Percentiles rank a stretch among this genome's conserved stretches.
These are phyloP conservation scores for Esox niger DNA, from an alignment of 2,113 vertebrate genomes.

Conservation along the genomic window DNA sequence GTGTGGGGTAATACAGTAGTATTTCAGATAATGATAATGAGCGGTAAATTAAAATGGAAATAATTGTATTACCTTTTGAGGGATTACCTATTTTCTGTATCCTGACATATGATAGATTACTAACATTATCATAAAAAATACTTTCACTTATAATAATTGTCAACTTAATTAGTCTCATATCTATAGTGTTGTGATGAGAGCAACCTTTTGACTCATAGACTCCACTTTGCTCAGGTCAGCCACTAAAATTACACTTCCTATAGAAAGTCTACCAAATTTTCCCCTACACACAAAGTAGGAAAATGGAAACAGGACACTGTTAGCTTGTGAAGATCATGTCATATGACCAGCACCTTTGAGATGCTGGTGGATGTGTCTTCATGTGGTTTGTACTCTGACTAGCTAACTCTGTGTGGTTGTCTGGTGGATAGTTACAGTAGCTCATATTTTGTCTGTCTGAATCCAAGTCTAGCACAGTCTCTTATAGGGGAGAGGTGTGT, in stretches of 20 bases:
- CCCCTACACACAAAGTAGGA: neutral
- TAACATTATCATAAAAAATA: too few species aligned
- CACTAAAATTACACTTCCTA: too few species aligned
- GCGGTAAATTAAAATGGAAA: too few species aligned
- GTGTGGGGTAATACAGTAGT: neutral
- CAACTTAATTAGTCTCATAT: too few species aligned
- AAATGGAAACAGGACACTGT: neutral
- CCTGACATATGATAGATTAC: too few species aligned
- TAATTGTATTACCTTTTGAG: too few species aligned
- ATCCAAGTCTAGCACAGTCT: neutral
- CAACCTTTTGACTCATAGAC: neutral
- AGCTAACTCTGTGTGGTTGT: neutral
- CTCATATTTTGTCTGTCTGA: neutral
- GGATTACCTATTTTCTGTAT: too few species aligned
- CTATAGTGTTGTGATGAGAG: neutral
- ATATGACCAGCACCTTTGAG: neutral
- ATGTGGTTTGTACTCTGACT: neutral
- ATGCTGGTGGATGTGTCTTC: neutral
- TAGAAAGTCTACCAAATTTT: too few species aligned
- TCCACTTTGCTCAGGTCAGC: neutral
- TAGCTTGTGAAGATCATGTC: neutral
- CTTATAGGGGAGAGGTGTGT: neutral
- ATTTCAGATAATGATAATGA: too few species aligned
- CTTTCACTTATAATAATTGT: too few species aligned
- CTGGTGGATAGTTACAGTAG: too few species aligned